Base-by-base conservation (phyloP, 2,888 invertebrate species). In the Agrochola lota region DNA sequence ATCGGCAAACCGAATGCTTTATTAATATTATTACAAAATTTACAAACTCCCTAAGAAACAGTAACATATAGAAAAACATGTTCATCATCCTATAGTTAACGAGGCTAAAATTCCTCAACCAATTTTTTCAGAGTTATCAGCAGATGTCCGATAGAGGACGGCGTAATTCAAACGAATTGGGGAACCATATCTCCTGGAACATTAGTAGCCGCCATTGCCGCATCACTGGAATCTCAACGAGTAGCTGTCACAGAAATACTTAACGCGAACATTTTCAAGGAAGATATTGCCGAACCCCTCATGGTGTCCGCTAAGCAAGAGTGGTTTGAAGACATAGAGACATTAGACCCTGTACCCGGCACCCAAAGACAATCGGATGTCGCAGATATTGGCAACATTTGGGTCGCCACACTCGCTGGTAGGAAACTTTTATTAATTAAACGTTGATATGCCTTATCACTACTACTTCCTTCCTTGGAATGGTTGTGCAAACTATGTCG, bases 111-210 rank as follows among this genome's bases (percentile, higher is more conserved):
- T 5, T n/a, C 69, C 70, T 8, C 30, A 30, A 11, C 1, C 0
- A n/a, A 11, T 12, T 30, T 26, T 93, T 92, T 67, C 89, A 96
- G 96, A 86, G 90, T 94, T 43, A 88, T 91, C 73, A 97, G 97
- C 87, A 92, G 96, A 86, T 98, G 98, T 90, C 98, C 98, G 0
- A 95, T 97, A 79, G 98, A 98, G 94, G 96, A 97, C 57, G 98
- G 98, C 1, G 97, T 98, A 0, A 94, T 98, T 17, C 95, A 97
- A 90, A 97, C 97, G 0, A 94, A 96, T 7, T 98, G 97, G 96
- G 98, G 97, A 5, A 96, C 97, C 0, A 91, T 98, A 81, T 95
- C 97, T 9, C 95, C 97, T 0, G 97, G 97, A 0, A 97, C 97
- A 4, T 89, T 98, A 15, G 95, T 98, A 78, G 96, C 97, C 7